These are phyloP conservation scores for Poecile montanus DNA, from an alignment of 2,797 vertebrate species.

Conservation along the genomic window DNA sequence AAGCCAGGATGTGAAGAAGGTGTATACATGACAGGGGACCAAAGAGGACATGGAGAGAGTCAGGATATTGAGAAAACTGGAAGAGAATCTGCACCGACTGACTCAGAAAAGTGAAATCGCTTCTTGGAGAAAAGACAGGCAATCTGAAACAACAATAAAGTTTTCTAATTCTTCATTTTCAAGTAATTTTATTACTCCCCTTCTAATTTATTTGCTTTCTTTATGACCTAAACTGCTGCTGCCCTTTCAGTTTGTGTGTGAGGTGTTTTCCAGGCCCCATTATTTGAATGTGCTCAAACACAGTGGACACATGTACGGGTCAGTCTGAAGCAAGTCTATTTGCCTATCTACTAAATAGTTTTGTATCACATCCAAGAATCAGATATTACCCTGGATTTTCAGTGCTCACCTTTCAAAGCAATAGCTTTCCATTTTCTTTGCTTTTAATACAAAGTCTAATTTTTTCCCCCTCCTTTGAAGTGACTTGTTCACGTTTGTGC, in stretches of 20 bases:
- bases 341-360: neutral
- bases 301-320: neutral
- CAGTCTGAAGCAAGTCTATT: neutral
- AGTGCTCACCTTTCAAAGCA: neutral
- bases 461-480: neutral
- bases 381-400: neutral
- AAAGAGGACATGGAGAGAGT: neutral
- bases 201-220: neutral
- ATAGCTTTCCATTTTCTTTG: neutral
- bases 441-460: neutral
- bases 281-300: neutral
- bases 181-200: neutral
- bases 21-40: neutral
- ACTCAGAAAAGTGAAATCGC: neutral
- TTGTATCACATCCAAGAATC: neutral
- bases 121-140: neutral
- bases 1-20: neutral
- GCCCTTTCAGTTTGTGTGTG: neutral
- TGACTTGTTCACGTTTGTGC: fast-evolving
- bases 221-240: neutral
- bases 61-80: neutral
- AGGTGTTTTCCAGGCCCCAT: neutral
- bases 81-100: neutral
- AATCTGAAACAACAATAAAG: neutral
- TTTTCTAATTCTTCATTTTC: neutral